Evolutionary conservation across 1,140 invertebrate species (phyloP), one percentile per base, ranked within the genome.

Genomic region (Aphis craccivora): DNA sequence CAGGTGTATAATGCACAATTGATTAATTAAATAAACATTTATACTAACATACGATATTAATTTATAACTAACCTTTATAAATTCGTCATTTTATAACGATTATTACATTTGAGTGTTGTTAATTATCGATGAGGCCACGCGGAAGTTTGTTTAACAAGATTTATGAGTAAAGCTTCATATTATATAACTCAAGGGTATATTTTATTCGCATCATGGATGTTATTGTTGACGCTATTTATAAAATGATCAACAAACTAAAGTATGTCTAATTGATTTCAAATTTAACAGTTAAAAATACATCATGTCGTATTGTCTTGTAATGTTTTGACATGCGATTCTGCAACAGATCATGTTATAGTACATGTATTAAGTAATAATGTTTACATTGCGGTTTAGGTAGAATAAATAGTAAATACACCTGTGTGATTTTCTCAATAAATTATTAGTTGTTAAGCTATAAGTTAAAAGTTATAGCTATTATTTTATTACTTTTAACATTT

Each of bases 181-280:
- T 43, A 84, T 40, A 76, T 76, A 76, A 76, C 9, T 84, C 83
- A 84, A 84, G 83, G 83, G 43, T 76, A 76, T 22, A n/a, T 76
- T 76, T 76, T 76, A 76, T 76, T 76, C 60, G n/a, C 60, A 76
- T 76, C 60, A 76, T 76, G 60, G 60, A 76, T n/a, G 60, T 76
- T 76, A 76, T 76, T 76, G 60, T 76, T 84, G 37, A 20, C 45
- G 18, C 45, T 6, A 20, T 87, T 87, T 87, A 87, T 87, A 87
- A 45, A 48, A 87, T 48, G 43, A 87, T 87, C 48, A 87, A n/a
- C 30, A 48, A 87, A 87, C 40, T 48, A 48, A 87, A 48, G 30
- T 35, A 89, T 53, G n/a, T 53, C 87, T 25, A 89, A 89, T 89
- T 43, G 87, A 55, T 89, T 89, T 89, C 7, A 89, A 55, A 89